Evolutionary conservation across 23 tunicate species (phyloP).

Genomic region (Corella eumyota): DNA sequence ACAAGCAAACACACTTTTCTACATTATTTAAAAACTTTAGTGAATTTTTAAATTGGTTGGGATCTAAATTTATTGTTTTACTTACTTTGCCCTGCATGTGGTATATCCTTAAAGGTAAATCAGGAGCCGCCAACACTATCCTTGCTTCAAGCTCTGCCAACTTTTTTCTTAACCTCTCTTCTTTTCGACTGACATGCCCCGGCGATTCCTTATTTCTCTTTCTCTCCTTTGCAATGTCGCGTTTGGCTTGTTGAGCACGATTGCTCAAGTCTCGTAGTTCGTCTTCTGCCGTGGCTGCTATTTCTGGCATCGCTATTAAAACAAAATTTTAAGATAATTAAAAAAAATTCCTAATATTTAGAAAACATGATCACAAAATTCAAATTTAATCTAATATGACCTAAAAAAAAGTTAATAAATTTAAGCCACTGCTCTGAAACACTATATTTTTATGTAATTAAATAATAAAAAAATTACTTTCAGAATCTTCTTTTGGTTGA

Average conservation of each 20-base stretch:
- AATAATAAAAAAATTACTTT: too few relatives aligned
- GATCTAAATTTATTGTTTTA: not conserved
- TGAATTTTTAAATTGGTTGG: too few relatives aligned
- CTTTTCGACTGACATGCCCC: constrained; percentile 28
- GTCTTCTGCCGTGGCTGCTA: constrained; percentile 56
- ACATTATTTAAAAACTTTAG: too few relatives aligned
- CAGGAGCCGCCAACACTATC: constrained; percentile 79
- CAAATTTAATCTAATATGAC: not conserved
- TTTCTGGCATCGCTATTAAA: constrained; percentile 52
- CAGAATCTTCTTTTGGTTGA: constrained; percentile 82
- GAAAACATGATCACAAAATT: not conserved
- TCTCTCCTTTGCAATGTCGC: constrained; percentile 71
- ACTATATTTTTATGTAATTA: too few relatives aligned
- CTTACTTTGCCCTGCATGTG: constrained; percentile 92
- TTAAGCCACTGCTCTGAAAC: too few relatives aligned
- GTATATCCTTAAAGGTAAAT: constrained; percentile 65
- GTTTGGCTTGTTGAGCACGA: constrained; percentile 63
- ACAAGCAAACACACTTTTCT: too few relatives aligned
- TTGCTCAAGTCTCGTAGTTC: constrained; percentile 63
- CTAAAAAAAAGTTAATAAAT: too few relatives aligned
- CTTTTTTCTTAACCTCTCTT: constrained; percentile 72
- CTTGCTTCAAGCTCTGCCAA: constrained; percentile 66
- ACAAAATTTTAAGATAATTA: too few relatives aligned
- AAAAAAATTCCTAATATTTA: not conserved
- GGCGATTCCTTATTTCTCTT: constrained; percentile 8